Percentiles rank a stretch among this genome's conserved stretches.
Conservation (phyloP, 2,113 vertebrate species). For the Dissostichus mawsoni region DNA sequence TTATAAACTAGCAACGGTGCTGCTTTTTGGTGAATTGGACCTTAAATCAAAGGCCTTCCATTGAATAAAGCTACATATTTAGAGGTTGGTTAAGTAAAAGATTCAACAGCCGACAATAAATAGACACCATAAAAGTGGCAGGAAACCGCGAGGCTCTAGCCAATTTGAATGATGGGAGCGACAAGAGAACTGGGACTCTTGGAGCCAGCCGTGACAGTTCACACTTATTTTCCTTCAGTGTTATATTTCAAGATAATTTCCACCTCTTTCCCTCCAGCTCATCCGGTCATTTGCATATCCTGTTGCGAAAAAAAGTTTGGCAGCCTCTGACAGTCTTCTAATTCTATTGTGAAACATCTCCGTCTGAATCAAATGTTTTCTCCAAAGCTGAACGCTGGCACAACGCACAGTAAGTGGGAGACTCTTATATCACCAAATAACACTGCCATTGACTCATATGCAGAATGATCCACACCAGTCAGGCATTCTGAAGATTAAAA, state of each 20-base stretch:
- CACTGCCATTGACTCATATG: conserved; percentile 58
- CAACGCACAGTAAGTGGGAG: conserved; percentile 53
- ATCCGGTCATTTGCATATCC: conserved; percentile 59
- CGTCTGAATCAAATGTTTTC: conserved; percentile 53
- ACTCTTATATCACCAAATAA: conserved; percentile 64
- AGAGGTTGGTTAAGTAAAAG: conserved; percentile 48
- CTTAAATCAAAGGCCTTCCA: conserved; percentile 74
- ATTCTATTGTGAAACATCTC: conserved; percentile 65
- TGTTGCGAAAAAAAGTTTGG: conserved; percentile 51
- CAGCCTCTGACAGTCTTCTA: conserved; percentile 52
- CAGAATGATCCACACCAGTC: conserved; percentile 56
- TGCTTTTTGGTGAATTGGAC: conserved; percentile 77
- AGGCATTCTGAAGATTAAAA: conserved; percentile 43
- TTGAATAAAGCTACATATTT: conserved; percentile 52
- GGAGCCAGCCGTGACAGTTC: conserved; percentile 49
- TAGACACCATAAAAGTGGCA: conserved; percentile 60
- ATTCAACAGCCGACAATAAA: conserved; percentile 66
- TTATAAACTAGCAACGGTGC: conserved; percentile 67
- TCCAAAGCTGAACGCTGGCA: conserved; percentile 35
- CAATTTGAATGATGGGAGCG: conserved; percentile 53
- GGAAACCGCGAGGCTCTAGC: conserved; percentile 30
- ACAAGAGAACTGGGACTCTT: conserved; percentile 44
- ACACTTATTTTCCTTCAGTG: conserved; percentile 56
- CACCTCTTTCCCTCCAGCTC: conserved; percentile 39
- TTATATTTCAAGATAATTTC: conserved; percentile 63